These are phyloP conservation scores for Ormyrus labotus DNA, from an alignment of 2,888 invertebrate species.

Conservation along the genomic window DNA sequence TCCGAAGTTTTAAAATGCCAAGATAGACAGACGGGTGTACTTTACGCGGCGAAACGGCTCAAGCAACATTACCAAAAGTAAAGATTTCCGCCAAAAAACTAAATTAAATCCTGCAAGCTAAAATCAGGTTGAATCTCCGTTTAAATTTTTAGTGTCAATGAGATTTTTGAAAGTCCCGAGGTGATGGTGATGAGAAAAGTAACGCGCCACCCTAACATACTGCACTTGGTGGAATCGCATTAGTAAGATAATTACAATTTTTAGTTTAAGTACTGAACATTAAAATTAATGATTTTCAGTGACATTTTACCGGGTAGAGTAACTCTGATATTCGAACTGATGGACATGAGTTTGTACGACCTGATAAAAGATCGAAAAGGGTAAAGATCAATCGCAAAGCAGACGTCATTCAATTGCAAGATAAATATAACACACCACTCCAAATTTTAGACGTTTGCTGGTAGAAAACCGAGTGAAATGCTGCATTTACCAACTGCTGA, in stretches of 20 bases:
- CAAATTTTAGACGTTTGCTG: conserved; percentile 71
- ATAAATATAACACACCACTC: conserved; percentile 1
- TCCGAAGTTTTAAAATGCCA: conserved; percentile 83
- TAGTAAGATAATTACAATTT: conserved; percentile 76
- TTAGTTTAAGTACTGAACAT: conserved; percentile 1
- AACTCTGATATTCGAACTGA: conserved; percentile 81
- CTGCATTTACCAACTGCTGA: conserved; percentile 80
- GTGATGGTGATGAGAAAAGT: conserved; percentile 80
- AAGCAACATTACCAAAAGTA: conserved; percentile 80
- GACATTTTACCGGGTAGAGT: conserved; percentile 79
- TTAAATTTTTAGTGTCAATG: conserved; percentile 73
- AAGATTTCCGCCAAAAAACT: conserved; percentile 50
- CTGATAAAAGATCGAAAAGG: conserved; percentile 78
- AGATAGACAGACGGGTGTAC: conserved; percentile 77
- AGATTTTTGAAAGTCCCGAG: conserved; percentile 78
- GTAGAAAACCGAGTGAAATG: conserved; percentile 78
- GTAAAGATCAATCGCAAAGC: conserved; percentile 62
- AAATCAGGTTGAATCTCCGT: background rate
- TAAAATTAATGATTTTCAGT: conserved; percentile 69
- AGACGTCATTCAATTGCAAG: too few species aligned
- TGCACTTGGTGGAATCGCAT: conserved; percentile 80
- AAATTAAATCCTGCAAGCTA: background rate
- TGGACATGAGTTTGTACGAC: conserved; percentile 85
- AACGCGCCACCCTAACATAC: conserved; percentile 80
- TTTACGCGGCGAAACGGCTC: conserved; percentile 81